A percentile compares a stretch with the other conserved stretches of the same genome.
phyloP scores from a whole-genome alignment of 2,888 invertebrate genomes.

The Oxycera nigricornis region DNA sequence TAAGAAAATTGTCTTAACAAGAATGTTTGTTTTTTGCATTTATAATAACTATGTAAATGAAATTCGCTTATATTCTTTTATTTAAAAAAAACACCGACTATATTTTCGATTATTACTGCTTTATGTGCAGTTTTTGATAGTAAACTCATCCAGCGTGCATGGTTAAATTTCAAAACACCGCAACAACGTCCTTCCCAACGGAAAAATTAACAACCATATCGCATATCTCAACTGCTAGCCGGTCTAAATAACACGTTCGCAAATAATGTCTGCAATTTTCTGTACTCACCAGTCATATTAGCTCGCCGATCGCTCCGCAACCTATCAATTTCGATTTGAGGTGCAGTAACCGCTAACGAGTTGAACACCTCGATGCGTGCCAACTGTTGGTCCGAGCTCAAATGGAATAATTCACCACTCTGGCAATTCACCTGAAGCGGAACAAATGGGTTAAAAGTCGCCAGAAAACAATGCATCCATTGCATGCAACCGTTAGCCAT shows the following conservation, averaged over 20 bases:
- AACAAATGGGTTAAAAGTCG: constrained; percentile 21
- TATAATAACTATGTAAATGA: too few species aligned
- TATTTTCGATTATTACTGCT: too few species aligned
- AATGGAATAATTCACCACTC: constrained; percentile 55
- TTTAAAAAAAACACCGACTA: background rate
- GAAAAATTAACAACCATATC: background rate
- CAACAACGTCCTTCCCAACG: background rate
- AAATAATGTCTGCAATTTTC: background rate
- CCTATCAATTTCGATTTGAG: constrained; percentile 75
- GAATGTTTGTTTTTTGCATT: too few species aligned
- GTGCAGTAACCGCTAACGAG: constrained; percentile 80
- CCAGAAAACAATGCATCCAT: background rate
- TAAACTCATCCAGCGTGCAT: too few species aligned
- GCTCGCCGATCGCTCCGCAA: constrained; percentile 57
- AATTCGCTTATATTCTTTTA: background rate
- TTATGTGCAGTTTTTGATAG: background rate
- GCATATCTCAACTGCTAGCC: background rate
- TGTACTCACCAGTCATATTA: constrained; percentile 58
- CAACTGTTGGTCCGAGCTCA: constrained; percentile 58
- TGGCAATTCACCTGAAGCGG: constrained; percentile 61
- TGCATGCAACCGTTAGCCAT: background rate
- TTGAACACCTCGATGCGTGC: constrained; percentile 76
- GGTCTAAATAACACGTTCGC: background rate
- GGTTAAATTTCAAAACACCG: background rate
- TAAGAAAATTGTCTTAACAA: too few species aligned